These are phyloP conservation scores for Eristalinus aeneus DNA, from an alignment of 2,888 invertebrate genomes.

Conservation along the genomic window DNA sequence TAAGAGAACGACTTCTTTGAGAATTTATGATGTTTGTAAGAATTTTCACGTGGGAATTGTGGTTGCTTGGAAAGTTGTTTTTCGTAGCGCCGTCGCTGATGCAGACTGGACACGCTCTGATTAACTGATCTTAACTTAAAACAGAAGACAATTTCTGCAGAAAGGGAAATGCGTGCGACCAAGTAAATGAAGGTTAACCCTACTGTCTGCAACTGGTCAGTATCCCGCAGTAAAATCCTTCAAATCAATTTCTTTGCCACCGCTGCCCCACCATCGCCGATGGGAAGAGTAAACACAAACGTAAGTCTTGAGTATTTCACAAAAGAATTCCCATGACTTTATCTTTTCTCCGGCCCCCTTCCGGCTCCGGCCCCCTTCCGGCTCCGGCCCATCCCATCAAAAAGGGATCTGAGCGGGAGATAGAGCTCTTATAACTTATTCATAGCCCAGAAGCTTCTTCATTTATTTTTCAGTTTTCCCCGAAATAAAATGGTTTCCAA, in stretches of 20 bases:
- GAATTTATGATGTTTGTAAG: neutral
- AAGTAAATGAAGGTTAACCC: too few relatives aligned
- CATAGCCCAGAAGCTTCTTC: neutral
- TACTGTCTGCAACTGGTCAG: neutral
- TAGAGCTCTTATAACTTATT: constrained; percentile 8
- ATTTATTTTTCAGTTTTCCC: constrained; percentile 9
- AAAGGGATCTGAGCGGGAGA: neutral
- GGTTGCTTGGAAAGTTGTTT: neutral
- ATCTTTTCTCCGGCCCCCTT: neutral
- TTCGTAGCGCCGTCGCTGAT: neutral
- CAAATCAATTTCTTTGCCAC: neutral
- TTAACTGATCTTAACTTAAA: too few relatives aligned
- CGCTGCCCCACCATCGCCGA: neutral
- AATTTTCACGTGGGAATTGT: neutral
- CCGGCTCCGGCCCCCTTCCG: too few relatives aligned
- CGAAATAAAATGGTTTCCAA: constrained; percentile 6
- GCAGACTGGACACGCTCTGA: too few relatives aligned
- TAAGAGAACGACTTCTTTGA: neutral
- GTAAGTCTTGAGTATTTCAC: neutral
- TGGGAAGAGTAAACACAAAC: constrained; percentile 5
- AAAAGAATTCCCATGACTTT: neutral
- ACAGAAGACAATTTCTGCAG: too few relatives aligned
- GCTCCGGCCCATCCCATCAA: neutral
- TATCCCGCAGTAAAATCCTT: neutral
- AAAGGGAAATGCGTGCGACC: too few relatives aligned